Evolutionary conservation across 2,797 vertebrate genomes (phyloP).

Genomic region (Catamblyrhynchus diadema): DNA sequence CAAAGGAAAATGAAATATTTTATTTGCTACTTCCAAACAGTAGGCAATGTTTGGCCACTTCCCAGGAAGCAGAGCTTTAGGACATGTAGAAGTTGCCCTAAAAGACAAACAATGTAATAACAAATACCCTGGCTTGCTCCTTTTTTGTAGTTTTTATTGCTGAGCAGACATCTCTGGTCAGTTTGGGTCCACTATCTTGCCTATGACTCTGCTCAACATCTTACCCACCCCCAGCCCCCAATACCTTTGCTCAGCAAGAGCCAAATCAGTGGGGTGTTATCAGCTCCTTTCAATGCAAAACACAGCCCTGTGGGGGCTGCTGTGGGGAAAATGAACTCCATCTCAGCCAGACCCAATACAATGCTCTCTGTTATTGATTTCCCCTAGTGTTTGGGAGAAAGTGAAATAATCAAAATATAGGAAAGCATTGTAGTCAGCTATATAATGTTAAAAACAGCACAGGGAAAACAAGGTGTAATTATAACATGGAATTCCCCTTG

Average conservation of each 20-base stretch:
- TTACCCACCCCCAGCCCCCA: fast-evolving
- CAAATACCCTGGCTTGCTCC: not conserved
- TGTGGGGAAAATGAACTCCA: not conserved
- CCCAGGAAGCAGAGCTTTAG: not conserved
- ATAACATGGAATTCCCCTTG: constrained; percentile 5
- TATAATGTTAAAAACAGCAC: not conserved
- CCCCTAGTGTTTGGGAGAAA: not conserved
- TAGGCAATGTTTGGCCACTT: not conserved
- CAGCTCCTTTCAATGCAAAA: not conserved
- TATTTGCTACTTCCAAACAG: not conserved
- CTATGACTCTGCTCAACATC: not conserved
- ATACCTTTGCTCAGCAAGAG: not conserved
- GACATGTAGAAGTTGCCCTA: not conserved
- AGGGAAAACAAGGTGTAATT: not conserved
- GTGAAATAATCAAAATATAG: not conserved
- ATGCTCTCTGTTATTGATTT: not conserved
- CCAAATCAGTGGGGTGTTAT: not conserved
- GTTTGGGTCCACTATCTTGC: not conserved
- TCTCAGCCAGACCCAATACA: not conserved
- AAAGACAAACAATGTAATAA: not conserved
- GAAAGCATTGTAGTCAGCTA: not conserved
- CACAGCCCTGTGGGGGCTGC: not conserved
- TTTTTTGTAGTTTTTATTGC: not conserved
- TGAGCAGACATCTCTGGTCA: not conserved
- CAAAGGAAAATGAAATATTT: not conserved